These are phyloP conservation scores for Cotesia glomerata DNA, from an alignment of 1,140 invertebrate species.

Conservation along the genomic window DNA sequence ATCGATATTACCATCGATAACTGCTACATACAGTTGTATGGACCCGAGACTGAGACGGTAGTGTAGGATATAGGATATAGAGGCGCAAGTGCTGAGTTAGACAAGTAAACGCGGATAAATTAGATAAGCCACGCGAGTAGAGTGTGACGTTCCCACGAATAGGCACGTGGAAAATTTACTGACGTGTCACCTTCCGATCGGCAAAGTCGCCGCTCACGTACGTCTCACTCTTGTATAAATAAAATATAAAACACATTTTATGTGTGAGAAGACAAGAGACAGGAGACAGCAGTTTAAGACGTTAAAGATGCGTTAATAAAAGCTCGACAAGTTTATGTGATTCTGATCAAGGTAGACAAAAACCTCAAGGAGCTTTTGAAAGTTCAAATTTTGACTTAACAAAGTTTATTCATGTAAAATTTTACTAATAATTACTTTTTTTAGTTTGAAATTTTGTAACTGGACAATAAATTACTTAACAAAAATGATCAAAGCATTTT, in stretches of 20 bases:
- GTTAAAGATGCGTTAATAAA: not conserved
- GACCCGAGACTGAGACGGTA: not conserved
- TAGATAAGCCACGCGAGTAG: conserved; percentile 49
- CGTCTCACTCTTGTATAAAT: not conserved
- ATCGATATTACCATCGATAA: conserved; percentile 25
- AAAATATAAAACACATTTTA: conserved; percentile 2
- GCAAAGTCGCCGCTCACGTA: conserved; percentile 11
- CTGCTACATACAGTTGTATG: not conserved
- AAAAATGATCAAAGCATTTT: too few species aligned
- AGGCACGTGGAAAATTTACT: conserved; percentile 32
- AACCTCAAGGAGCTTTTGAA: too few species aligned
- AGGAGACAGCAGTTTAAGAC: not conserved
- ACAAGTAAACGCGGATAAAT: conserved; percentile 44
- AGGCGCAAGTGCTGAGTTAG: conserved; percentile 17
- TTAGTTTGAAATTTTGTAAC: too few species aligned
- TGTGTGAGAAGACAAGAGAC: not conserved
- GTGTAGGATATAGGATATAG: not conserved
- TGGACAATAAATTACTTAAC: too few species aligned
- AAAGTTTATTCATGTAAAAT: too few species aligned
- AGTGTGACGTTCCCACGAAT: conserved; percentile 60
- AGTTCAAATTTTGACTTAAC: too few species aligned
- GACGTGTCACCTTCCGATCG: conserved; percentile 34
- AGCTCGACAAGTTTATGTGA: not conserved
- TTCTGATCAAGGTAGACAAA: too few species aligned
- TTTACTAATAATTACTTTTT: too few species aligned